Evolutionary conservation across 1,140 invertebrate species (phyloP), one percentile per base, ranked within the genome.

Genomic region (Hormaphis cornu): DNA sequence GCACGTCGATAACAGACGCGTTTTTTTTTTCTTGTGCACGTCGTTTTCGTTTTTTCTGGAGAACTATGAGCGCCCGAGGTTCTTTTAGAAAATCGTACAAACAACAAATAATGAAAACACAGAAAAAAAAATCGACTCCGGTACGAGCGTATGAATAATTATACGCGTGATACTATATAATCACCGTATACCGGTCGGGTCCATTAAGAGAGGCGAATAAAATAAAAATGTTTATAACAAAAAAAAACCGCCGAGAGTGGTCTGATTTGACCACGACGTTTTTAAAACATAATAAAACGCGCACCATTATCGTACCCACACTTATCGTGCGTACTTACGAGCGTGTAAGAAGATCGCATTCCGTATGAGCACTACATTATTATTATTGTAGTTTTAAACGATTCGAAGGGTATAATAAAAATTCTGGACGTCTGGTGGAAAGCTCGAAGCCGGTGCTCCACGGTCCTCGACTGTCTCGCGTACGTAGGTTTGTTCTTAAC

Each of bases 131-230:
- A 18, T 48, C 59, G 33, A 61, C 44, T 28, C 58, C 58, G 58
- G 40, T 28, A 63, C 59, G 28, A 48, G 59, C 48, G 22, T 46
- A 37, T 24, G 6, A 18, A 8, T 18, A 9, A 22, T 46, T 20
- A 12, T 20, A 10, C n/a, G 16, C 16, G 18, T 26, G n/a, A n/a
- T n/a, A n/a, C n/a, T n/a, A n/a, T n/a, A n/a, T n/a, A 20, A 18
- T 66, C 50, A 66, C 50, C 61, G 61, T 66, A n/a, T n/a, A 66
- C 61, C 61, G 61, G 61, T 66, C 24, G 44, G 28, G 26, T 66
- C 61, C 61, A 66, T 66, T 66, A 66, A 20, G 28, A 35, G 44
- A 66, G 44, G 28, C 24, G 61, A 66, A 66, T 66, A 66, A 66
- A 50, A 66, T 48, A 48, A 28, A 63, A 63, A 63, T 33, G n/a